Conservation (phyloP, 2,888 invertebrate species). For the Periphyllus acericola region DNA sequence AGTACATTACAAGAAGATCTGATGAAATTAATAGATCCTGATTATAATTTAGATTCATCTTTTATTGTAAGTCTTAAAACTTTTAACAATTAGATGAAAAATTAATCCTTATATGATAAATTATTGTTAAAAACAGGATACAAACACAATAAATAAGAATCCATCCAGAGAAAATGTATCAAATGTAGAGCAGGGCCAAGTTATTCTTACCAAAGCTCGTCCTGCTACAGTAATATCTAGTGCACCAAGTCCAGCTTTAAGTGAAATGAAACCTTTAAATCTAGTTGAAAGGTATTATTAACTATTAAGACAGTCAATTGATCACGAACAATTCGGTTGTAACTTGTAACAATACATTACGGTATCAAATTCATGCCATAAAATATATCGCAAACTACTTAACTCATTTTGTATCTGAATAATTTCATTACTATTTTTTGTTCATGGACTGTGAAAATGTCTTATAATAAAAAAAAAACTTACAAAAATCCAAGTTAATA, state of each 20-base stretch:
- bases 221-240: constrained; percentile 76
- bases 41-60: constrained; percentile 69
- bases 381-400: no score
- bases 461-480: no score
- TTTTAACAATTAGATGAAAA: constrained; percentile 65
- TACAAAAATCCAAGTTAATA: no score
- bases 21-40: constrained; percentile 86
- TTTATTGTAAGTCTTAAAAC: constrained; percentile 45
- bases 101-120: constrained; percentile 41
- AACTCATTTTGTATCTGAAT: no score
- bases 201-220: constrained; percentile 74
- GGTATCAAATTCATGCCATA: no score
- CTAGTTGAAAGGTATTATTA: constrained; percentile 70
- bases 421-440: no score
- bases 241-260: constrained; percentile 70
- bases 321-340: no score
- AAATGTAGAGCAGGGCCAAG: constrained; percentile 67
- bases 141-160: constrained; percentile 38
- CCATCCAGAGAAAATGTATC: constrained; percentile 63
- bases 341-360: no score
- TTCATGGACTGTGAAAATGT: no score
- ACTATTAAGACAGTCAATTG: constrained; percentile 44
- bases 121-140: constrained; percentile 45
- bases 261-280: constrained; percentile 70
- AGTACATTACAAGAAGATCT: constrained; percentile 84